Base-by-base conservation (phyloP, 2,113 vertebrate species). In the Sciurus niger region DNA sequence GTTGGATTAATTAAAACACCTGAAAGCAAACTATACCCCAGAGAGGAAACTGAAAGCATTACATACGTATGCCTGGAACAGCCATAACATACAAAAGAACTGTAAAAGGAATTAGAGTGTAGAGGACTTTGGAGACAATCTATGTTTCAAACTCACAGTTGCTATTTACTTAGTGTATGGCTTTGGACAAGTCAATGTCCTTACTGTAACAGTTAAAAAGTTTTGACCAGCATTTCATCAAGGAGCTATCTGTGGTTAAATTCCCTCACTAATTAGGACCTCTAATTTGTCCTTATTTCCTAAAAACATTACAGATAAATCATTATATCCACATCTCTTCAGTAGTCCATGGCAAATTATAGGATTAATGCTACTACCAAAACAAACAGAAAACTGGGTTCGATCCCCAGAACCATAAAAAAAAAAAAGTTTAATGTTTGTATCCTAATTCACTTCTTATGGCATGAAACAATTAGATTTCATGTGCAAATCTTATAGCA, bases 161-260 rank as follows among this genome's bases (percentile, higher is more conserved):
- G 53, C 51, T 79, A 95, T 17, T 80, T 68, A 58, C 40, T 73
- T 83, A 83, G 78, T 48, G 24, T 55, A 76, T 32, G 4, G 93
- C 34, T 2, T 40, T 83, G 20, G n/a, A 83, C 60, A 95, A 77
- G 18, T 73, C 73, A 73, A 85, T 77, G 82, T 96, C 76, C 25
- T 90, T 48, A 58, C 1, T 90, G 20, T 58, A 96, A 94, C 88
- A 93, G 48, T 32, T 3, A 73, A 90, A 67, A 89, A 78, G 46
- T 93, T 89, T 48, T 84, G 55, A 88, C n/a, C 37, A 95, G 78
- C 85, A 94, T 91, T 83, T 96, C 40, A 95, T 84, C 43, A 93
- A 55, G 91, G 24, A 78, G 40, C 20, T 89, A 4, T 84, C 20
- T 84, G 22, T 86, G 30, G n/a, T 83, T 96, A 95, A 91, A 89